These are phyloP conservation scores for Baryphthengus martii DNA, from an alignment of 2,113 vertebrate species.

Conservation along the genomic window DNA sequence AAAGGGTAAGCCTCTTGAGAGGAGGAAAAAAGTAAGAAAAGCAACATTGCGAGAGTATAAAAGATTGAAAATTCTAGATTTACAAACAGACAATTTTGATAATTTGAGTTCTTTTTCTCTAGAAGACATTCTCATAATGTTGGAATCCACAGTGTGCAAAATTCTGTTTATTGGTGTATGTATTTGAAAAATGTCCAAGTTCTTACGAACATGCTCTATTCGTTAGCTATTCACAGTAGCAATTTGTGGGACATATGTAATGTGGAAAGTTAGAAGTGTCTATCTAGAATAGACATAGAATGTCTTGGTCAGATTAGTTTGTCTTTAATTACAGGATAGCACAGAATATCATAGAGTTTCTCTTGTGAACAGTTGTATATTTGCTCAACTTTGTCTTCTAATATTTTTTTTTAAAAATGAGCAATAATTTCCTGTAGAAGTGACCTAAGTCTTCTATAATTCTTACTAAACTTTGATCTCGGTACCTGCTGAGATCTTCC, in stretches of 20 bases:
- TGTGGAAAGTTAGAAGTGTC: not conserved
- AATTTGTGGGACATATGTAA: not conserved
- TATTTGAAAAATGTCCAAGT: not conserved
- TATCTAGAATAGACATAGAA: not conserved
- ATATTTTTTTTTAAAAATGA: not conserved
- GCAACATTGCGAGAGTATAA: not conserved
- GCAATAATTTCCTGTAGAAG: not conserved
- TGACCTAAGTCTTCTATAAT: not conserved
- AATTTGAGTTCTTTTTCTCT: not conserved
- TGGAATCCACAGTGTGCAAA: not conserved
- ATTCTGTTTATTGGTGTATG: not conserved
- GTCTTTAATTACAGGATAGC: not conserved
- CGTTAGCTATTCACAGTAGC: not conserved
- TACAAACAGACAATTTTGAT: not conserved
- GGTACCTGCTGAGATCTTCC: not conserved
- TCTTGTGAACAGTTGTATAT: not conserved
- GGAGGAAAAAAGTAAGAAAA: not conserved
- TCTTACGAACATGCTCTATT: not conserved
- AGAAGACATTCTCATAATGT: not conserved
- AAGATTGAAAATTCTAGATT: not conserved
- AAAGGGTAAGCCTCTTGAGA: not conserved
- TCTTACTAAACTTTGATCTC: not conserved
- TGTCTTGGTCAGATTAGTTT: not conserved
- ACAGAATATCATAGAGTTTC: not conserved
- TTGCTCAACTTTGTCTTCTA: not conserved